Percentiles rank a stretch among this genome's conserved stretches.
Evolutionary conservation across 2,797 vertebrate genomes (phyloP).

Genomic region (Petrocephalus schoutedeni): DNA sequence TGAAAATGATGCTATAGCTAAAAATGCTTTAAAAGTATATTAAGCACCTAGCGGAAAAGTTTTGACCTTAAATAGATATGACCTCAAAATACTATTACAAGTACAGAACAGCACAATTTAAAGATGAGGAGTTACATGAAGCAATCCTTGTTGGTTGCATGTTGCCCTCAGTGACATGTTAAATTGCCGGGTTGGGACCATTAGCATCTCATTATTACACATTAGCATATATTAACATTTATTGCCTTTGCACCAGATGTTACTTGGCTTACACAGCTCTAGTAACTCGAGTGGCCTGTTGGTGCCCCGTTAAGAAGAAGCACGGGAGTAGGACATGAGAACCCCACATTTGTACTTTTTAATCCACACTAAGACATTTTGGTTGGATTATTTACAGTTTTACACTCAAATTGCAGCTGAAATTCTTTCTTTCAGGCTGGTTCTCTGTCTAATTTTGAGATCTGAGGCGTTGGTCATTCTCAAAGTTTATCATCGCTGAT

Average conservation of each 20-base stretch:
- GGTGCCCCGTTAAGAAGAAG: neutral
- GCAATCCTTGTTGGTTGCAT: conserved; percentile 8
- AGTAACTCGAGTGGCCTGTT: neutral
- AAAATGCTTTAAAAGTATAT: neutral
- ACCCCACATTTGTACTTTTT: neutral
- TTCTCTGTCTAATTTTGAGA: neutral
- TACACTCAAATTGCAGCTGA: neutral
- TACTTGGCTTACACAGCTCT: conserved; percentile 13
- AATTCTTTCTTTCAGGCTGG: neutral
- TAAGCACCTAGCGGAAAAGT: neutral
- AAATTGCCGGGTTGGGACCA: conserved; percentile 15
- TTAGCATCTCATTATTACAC: conserved; percentile 20
- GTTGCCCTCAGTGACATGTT: conserved; percentile 17
- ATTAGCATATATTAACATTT: conserved; percentile 22
- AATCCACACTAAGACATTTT: neutral
- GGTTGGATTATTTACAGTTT: neutral
- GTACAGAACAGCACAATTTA: neutral
- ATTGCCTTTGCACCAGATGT: conserved; percentile 15
- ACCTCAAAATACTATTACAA: conserved; percentile 5
- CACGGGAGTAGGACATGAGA: neutral
- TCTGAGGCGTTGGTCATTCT: neutral
- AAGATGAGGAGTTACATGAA: neutral
- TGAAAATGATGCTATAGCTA: neutral
- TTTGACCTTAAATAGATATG: conserved; percentile 6
- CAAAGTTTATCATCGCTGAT: neutral